Evolutionary conservation across 2,888 invertebrate species (phyloP).

Genomic region (Pyrgus malvae): DNA sequence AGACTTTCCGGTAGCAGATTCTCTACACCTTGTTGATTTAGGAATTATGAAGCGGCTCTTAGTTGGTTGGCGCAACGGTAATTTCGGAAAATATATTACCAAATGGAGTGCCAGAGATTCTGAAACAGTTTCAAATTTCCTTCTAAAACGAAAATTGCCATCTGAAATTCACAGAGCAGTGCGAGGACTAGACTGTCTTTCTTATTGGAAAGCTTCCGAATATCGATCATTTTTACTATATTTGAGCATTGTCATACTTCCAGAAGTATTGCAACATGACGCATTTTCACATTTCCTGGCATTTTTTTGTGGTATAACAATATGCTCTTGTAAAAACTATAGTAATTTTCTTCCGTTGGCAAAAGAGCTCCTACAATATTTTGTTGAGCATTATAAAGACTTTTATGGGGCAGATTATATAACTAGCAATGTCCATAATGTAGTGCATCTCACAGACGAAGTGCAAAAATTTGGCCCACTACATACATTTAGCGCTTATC

Average conservation of each 20-base stretch:
- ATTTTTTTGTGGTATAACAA: neutral
- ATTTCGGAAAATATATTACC: slow-evolving; percentile 32
- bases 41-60: slow-evolving; percentile 36
- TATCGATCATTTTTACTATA: slow-evolving; percentile 33
- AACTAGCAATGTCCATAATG: slow-evolving; percentile 36
- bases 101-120: slow-evolving; percentile 29
- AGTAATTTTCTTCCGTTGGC: neutral
- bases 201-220: slow-evolving; percentile 35
- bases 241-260: slow-evolving; percentile 25
- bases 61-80: slow-evolving; percentile 18
- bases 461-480: slow-evolving; percentile 30
- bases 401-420: slow-evolving; percentile 31
- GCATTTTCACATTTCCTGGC: slow-evolving; percentile 17
- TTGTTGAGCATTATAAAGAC: slow-evolving; percentile 17
- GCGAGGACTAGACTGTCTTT: neutral
- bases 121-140: neutral
- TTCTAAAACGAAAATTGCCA: neutral
- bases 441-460: slow-evolving; percentile 26
- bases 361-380: slow-evolving; percentile 16
- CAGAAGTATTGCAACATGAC: slow-evolving; percentile 7
- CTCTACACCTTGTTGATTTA: slow-evolving; percentile 33
- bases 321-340: neutral
- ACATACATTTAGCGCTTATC: slow-evolving; percentile 29
- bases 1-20: slow-evolving; percentile 34
- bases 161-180: slow-evolving; percentile 26